phyloP scores from a whole-genome alignment of 1,140 invertebrate genomes.

The Cydia amplana region DNA sequence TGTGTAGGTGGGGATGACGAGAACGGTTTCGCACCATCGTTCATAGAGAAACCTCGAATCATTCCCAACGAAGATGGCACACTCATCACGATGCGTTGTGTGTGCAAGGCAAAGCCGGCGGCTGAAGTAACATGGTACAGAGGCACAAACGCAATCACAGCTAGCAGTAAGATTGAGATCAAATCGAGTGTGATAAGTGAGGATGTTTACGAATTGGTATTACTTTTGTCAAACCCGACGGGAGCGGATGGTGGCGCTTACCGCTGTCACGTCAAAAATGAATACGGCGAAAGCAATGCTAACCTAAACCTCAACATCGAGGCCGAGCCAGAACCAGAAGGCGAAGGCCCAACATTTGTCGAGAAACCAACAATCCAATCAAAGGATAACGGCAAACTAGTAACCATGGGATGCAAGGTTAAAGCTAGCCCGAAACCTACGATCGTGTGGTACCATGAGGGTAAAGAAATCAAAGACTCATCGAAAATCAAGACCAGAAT shows the following conservation, averaged over 20 bases:
- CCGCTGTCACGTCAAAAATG: conserved; percentile 97
- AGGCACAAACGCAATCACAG: conserved; percentile 90
- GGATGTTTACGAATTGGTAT: conserved; percentile 92
- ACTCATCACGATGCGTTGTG: conserved; percentile 97
- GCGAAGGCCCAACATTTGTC: conserved; percentile 97
- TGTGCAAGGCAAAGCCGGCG: conserved; percentile 95
- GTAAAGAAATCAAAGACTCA: conserved; percentile 87
- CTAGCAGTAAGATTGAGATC: conserved; percentile 92
- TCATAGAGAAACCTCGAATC: conserved; percentile 97
- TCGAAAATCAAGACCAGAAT: conserved; percentile 89
- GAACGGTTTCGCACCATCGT: conserved; percentile 94
- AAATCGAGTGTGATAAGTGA: conserved; percentile 87
- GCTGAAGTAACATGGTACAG: conserved; percentile 95
- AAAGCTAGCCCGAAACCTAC: conserved; percentile 96
- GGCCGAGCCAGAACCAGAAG: conserved; percentile 94
- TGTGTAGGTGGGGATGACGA: conserved; percentile 91
- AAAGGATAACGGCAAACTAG: conserved; percentile 95
- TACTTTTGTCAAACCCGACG: conserved; percentile 92
- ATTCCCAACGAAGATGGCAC: conserved; percentile 98
- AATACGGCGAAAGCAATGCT: conserved; percentile 98
- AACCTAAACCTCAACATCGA: conserved; percentile 99
- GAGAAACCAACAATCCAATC: conserved; percentile 97
- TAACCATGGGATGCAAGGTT: conserved; percentile 98
- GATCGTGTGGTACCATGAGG: conserved; percentile 95
- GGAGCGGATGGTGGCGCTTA: conserved; percentile 98